Base-by-base conservation (phyloP, 2,888 invertebrate genomes). In the Heliconius cydno region DNA sequence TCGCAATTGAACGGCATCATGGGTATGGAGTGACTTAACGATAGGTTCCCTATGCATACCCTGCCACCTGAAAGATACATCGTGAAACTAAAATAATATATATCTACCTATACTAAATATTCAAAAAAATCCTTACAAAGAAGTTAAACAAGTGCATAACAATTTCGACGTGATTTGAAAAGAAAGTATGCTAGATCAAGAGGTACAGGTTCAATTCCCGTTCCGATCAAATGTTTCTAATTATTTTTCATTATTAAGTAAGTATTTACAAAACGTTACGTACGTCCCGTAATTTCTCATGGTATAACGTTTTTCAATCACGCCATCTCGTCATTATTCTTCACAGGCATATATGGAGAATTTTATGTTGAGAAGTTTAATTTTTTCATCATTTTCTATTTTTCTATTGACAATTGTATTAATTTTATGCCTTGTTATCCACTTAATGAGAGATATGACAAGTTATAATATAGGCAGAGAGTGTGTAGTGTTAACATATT, bases 291-390 rank as follows among this genome's bases (percentile, higher is more conserved):
- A 46, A 22, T 30, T 73, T 66, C 52, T 66, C 25, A 25, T 38
- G 10, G 19, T 22, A 13, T 72, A 66, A 78, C 66, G 66, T 78
- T 30, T 15, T 30, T 30, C 57, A 41, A 73, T 66, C 72, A 73
- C 78, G 77, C 77, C 52, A 72, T 66, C 30, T 46, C 30, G n/a
- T 65, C 46, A 25, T 34, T 65, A 78, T 78, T 78, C 65, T 38
- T 41, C 34, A 66, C 3, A n/a, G 2, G 41, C 65, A 38, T 78
- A 78, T 73, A 73, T 57, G 77, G 38, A n/a, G 6, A 57, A 66
- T 78, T 65, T n/a, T 66, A 78, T 73, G 30, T 52, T 78, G 78
- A 25, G 78, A 78, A 78, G 12, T 52, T 9, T 0, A 1, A 10
- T 41, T 76, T 65, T 76, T 65, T 67, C 30, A 10, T 22, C 13